Evolutionary conservation across 1,140 invertebrate species (phyloP), one percentile per base, ranked within the genome.

Genomic region (Copidosoma floridanum): DNA sequence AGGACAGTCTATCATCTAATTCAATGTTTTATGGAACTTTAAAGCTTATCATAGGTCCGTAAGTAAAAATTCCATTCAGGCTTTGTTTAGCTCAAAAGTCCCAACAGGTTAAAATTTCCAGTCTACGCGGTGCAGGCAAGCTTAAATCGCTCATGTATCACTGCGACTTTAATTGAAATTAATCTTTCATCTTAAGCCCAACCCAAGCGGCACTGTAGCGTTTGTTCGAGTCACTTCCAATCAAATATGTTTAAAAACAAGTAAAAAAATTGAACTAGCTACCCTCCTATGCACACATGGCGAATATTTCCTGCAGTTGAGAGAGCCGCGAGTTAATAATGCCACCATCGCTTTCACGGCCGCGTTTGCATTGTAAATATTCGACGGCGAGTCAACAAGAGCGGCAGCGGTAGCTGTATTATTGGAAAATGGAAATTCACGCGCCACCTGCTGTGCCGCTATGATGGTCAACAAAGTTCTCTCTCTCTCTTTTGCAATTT

Each of bases 331-430:
- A 59, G 51, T 59, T 59, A 59, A 59, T 59, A 59, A 59, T 59
- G 40, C 40, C n/a, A 37, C 48, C 41, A n/a, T n/a, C n/a, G 48
- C 57, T 37, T 52, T 52, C 48, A n/a, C n/a, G n/a, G 48, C n/a
- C 26, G 27, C 37, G 51, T 54, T 61, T 48, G 51, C 51, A 55
- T 51, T 55, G 59, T 61, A 55, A 61, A 61, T 55, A 61, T 44
- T 24, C 43, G 54, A 40, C 37, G 43, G n/a, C n/a, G 27, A 27
- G 59, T 61, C 51, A 61, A 61, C 52, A 61, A 41, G 52, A 26
- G 2, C 46, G 10, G 10, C n/a, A n/a, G n/a, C n/a, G n/a, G n/a
- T n/a, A n/a, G 3, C 1, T 41, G 40, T 50, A 56, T 56, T 61
- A 56, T 61, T 55, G 59, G 52, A 55, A 61, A 55, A 38, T 27